Percentiles rank a stretch among this genome's conserved stretches.
phyloP scores from a whole-genome alignment of 2,113 vertebrate genomes.

The Odontesthes bonariensis region DNA sequence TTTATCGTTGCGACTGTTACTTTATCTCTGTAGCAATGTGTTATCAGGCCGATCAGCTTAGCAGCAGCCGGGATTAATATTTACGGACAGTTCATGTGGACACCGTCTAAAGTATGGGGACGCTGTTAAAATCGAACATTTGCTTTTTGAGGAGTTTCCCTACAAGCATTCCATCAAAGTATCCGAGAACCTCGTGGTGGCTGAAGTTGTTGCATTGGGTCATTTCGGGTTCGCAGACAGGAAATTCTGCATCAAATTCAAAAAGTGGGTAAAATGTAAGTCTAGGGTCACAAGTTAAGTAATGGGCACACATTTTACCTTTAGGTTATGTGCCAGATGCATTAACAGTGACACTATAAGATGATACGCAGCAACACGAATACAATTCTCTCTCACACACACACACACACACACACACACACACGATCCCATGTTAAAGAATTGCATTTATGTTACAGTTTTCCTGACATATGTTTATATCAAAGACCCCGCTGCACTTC shows the following conservation, averaged over 20 bases:
- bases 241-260: constrained; percentile 38
- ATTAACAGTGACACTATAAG: constrained; percentile 31
- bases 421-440: constrained; percentile 9
- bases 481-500: neutral
- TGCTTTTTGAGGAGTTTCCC: neutral
- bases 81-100: neutral
- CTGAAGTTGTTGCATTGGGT: constrained; percentile 26
- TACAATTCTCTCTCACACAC: constrained; percentile 40
- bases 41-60: neutral
- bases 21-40: neutral
- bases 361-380: constrained; percentile 4
- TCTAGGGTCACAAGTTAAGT: constrained; percentile 31
- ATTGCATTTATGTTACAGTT: neutral
- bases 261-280: constrained; percentile 39
- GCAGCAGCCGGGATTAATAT: neutral
- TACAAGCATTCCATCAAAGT: neutral
- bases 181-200: neutral
- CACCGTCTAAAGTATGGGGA: neutral
- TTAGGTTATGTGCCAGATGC: constrained; percentile 38
- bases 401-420: constrained; percentile 9
- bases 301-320: constrained; percentile 29
- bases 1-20: neutral
- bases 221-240: constrained; percentile 32
- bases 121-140: neutral
- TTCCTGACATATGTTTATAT: neutral